Evolutionary conservation across 2,113 vertebrate genomes (phyloP).

Genomic region (Phylloscopus trochilus): DNA sequence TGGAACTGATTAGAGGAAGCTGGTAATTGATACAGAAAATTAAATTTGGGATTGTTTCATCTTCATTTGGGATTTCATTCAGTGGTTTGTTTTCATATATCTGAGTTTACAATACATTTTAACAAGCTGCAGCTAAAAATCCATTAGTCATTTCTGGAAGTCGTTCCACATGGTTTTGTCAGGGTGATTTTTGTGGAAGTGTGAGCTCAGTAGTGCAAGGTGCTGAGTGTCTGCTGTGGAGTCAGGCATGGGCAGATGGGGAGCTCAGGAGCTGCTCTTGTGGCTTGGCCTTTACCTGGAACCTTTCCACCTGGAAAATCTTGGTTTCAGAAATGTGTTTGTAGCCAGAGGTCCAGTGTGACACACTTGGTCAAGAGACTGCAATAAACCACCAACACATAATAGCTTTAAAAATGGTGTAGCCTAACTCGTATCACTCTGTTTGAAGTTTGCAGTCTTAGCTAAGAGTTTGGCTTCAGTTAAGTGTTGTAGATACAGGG

Average conservation of each 20-base stretch:
- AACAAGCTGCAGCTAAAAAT: not conserved
- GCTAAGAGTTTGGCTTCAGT: not conserved
- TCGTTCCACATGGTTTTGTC: not conserved
- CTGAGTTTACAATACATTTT: not conserved
- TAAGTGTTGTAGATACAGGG: not conserved
- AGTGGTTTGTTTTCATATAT: not conserved
- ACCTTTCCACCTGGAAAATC: not conserved
- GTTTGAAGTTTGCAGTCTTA: not conserved
- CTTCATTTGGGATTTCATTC: not conserved
- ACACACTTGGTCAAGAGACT: not conserved
- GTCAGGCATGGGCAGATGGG: accelerated
- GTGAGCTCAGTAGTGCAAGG: not conserved
- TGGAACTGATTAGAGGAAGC: not conserved
- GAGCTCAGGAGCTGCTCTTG: not conserved
- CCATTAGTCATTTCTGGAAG: not conserved
- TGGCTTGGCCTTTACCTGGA: not conserved
- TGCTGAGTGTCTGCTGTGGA: not conserved
- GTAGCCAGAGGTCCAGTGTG: not conserved
- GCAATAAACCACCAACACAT: not conserved
- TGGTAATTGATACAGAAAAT: not conserved
- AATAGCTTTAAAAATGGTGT: not conserved
- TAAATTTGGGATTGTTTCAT: not conserved
- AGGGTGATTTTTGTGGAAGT: not conserved
- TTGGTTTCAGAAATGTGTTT: not conserved
- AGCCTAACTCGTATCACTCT: not conserved